These are phyloP conservation scores for Gymnarchus niloticus DNA, from an alignment of 2,113 vertebrate genomes.

Conservation along the genomic window DNA sequence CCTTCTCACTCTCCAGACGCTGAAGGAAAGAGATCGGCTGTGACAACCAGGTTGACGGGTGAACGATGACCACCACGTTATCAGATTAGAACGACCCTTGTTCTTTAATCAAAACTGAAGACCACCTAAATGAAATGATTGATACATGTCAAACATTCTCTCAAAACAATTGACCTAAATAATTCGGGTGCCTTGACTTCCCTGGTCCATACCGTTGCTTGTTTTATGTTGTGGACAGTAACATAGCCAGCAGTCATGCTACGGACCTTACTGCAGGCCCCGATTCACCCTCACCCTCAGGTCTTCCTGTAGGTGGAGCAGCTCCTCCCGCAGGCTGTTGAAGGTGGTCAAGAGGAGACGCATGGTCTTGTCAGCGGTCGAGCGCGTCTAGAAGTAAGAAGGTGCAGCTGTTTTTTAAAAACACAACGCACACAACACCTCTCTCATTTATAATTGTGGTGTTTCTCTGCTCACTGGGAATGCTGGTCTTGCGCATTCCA, in stretches of 20 bases:
- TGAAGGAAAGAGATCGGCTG: conserved; percentile 37
- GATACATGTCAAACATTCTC: neutral
- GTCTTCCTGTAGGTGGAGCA: conserved; percentile 83
- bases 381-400: conserved; percentile 68
- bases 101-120: neutral
- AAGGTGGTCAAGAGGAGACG: conserved; percentile 86
- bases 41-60: neutral
- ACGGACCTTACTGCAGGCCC: neutral
- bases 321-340: conserved; percentile 82
- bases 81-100: too few species aligned
- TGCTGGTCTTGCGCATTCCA: neutral
- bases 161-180: neutral
- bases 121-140: neutral
- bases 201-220: neutral
- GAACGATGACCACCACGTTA: neutral
- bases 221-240: neutral
- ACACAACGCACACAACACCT: too few species aligned
- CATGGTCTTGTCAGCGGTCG: conserved; percentile 83
- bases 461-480: neutral
- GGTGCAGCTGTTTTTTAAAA: too few species aligned
- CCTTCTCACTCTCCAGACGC: conserved; percentile 77
- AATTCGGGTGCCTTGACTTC: neutral
- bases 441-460: neutral
- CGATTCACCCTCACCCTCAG: conserved; percentile 67
- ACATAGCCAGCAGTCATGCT: too few species aligned